Evolutionary conservation across 2,888 invertebrate species (phyloP).

Genomic region (Elegia similella): DNA sequence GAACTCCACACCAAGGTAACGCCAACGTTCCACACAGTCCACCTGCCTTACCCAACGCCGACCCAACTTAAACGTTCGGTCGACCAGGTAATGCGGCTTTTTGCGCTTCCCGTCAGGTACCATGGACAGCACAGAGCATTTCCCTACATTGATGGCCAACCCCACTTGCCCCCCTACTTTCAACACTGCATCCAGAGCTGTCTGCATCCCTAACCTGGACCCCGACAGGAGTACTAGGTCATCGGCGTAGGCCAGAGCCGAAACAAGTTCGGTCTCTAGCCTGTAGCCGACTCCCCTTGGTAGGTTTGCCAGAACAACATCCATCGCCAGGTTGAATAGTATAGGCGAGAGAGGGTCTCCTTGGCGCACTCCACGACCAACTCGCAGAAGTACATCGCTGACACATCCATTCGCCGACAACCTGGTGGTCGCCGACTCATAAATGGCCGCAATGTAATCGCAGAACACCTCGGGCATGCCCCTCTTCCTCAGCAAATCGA

Average conservation of each 20-base stretch:
- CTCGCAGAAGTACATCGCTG: background rate
- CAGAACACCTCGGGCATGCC: background rate
- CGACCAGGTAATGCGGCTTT: conserved; percentile 25
- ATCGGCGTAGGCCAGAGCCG: background rate
- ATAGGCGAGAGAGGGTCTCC: background rate
- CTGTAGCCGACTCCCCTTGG: background rate
- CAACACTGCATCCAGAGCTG: background rate
- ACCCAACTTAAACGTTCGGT: background rate
- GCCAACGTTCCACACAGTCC: no score
- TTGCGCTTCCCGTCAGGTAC: conserved; percentile 29
- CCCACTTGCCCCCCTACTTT: background rate
- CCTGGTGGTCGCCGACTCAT: background rate
- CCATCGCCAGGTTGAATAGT: background rate
- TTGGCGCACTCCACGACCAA: background rate
- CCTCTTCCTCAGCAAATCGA: background rate
- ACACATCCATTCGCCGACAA: background rate
- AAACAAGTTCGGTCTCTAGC: background rate
- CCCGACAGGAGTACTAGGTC: background rate
- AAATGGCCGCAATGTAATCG: background rate
- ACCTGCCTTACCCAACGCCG: conserved; percentile 21
- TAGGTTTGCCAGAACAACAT: conserved; percentile 30
- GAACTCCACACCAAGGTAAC: conserved; percentile 29
- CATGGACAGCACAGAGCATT: background rate
- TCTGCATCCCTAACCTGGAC: background rate
- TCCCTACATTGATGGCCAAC: background rate